Conservation (phyloP, 2,888 invertebrate genomes). For the Ceratothoa steindachneri region DNA sequence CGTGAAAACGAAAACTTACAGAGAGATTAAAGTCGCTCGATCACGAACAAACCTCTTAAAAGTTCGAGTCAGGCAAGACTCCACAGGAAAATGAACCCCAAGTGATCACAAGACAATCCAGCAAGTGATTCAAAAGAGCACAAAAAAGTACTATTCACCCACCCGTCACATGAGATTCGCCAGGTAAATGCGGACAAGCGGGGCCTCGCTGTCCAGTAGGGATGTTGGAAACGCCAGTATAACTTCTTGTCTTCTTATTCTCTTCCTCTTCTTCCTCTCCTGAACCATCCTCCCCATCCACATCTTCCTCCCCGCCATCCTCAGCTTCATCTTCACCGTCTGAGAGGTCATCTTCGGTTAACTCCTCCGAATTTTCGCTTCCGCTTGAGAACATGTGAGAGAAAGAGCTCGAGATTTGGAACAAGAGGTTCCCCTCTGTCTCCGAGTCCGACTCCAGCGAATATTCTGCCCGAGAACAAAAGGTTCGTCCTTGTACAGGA, state of each 20-base stretch:
- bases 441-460: conserved; percentile 63
- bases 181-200: not conserved
- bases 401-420: conserved; percentile 68
- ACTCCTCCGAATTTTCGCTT: conserved; percentile 47
- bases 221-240: not conserved
- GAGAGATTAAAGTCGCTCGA: too few relatives aligned
- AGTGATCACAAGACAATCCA: too few relatives aligned
- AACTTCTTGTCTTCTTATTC: not conserved
- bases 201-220: not conserved
- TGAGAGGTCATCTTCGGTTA: conserved; percentile 16
- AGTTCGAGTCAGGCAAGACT: too few relatives aligned
- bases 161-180: conserved; percentile 2
- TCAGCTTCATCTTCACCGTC: conserved; percentile 53
- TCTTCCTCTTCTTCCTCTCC: not conserved
- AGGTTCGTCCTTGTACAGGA: too few relatives aligned
- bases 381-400: conserved; percentile 73
- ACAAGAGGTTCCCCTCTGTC: conserved; percentile 66
- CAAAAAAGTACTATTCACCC: too few relatives aligned
- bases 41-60: too few relatives aligned
- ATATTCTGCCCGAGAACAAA: too few relatives aligned
- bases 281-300: conserved; percentile 3
- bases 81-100: too few relatives aligned
- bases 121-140: too few relatives aligned
- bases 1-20: too few relatives aligned
- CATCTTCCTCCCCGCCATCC: conserved; percentile 52